These are phyloP conservation scores for Uria aalge DNA, from an alignment of 2,113 vertebrate species.

Conservation along the genomic window DNA sequence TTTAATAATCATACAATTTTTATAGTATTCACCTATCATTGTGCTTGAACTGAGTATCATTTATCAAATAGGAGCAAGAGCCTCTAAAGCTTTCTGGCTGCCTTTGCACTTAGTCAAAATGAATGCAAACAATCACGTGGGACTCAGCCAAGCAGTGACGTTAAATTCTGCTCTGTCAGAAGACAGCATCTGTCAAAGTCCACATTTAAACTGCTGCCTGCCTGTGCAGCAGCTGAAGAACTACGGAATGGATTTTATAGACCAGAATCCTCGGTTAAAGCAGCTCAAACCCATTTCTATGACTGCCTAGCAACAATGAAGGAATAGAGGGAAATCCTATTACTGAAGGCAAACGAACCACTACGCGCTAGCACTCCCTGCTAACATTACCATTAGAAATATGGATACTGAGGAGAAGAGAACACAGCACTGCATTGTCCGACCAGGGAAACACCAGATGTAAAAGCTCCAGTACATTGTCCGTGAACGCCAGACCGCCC, in stretches of 20 bases:
- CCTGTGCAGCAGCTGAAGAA: constrained; percentile 75
- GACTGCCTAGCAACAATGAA: constrained; percentile 79
- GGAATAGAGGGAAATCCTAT: constrained; percentile 60
- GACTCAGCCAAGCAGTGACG: constrained; percentile 81
- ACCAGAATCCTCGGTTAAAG: constrained; percentile 56
- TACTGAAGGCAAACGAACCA: constrained; percentile 48
- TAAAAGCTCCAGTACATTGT: constrained; percentile 63
- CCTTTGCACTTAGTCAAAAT: constrained; percentile 75
- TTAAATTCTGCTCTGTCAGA: constrained; percentile 85
- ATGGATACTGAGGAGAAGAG: constrained; percentile 77
- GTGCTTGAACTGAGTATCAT: constrained; percentile 21
- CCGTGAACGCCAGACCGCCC: constrained; percentile 26
- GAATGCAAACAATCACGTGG: constrained; percentile 86
- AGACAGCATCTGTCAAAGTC: constrained; percentile 85
- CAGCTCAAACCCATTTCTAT: constrained; percentile 58
- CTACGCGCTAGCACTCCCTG: constrained; percentile 43
- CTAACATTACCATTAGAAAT: constrained; percentile 60
- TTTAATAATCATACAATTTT: constrained; percentile 50
- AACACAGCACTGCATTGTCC: constrained; percentile 76
- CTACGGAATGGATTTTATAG: constrained; percentile 69
- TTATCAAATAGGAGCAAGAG: constrained; percentile 48
- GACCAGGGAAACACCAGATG: constrained; percentile 61
- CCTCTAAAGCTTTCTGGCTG: constrained; percentile 66
- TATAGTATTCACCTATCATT: constrained; percentile 38
- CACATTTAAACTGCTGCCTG: constrained; percentile 84